Base-by-base conservation (phyloP, 2,797 vertebrate species). In the Galago senegalensis region DNA sequence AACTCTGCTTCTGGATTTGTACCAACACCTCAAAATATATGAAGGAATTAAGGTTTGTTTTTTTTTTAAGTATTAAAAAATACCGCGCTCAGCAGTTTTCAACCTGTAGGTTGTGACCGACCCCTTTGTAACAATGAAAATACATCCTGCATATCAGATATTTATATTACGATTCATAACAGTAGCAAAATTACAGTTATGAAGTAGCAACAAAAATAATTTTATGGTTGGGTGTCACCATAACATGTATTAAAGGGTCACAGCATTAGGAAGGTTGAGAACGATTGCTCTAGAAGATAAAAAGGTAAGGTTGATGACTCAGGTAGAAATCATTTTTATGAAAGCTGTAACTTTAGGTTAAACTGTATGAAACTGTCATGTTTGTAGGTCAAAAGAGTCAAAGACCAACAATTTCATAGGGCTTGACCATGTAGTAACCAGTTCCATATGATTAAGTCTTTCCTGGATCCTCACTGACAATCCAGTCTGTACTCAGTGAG, bases 271-370 rank as follows among this genome's bases (percentile, higher is more conserved):
- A 53, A 53, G 49, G 49, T 53, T 53, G 49, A 53, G 49, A 53
- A 53, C 49, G 1, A 53, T 3, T 53, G 49, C 1, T 77, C 5
- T 49, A 79, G 8, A 53, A 11, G 23, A 89, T 81, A 63, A 58
- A 89, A 88, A 75, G 25, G 25, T 37, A 89, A 65, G 13, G 72
- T 6, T 89, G 11, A 63, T 40, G 16, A 61, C 27, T 89, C 3
- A 63, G 13, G 11, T 27, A 75, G 27, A 93, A 89, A 63, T 96
- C 40, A 82, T 79, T 92, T 63, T 82, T 73, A 69, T 31, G 40
- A 70, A 72, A 83, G 25, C 27, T 40, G 49, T 43, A 40, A 70
- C 21, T 58, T 67, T 89, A 83, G 34, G n/a, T 43, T 43, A 11
- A 88, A 69, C 12, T 17, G 77, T 49, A 75, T 31, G 46, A 53